These are phyloP conservation scores for Pseudochirops corinnae DNA, from an alignment of 2,797 vertebrate genomes.

Conservation along the genomic window DNA sequence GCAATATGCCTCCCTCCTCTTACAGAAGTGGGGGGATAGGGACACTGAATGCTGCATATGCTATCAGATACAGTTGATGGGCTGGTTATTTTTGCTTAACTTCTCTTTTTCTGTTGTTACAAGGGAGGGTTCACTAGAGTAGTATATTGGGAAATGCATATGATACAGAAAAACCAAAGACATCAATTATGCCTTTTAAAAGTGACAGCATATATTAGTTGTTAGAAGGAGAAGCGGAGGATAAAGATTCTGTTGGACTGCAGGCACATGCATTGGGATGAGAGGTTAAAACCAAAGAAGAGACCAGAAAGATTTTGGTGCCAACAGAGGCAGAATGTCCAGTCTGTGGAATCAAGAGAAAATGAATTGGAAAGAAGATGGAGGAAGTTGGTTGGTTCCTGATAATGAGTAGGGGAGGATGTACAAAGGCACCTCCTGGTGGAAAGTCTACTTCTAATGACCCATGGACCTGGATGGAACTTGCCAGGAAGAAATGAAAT, in stretches of 20 bases:
- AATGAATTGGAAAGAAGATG: conserved; percentile 17
- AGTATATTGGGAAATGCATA: not conserved
- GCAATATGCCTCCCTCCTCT: not conserved
- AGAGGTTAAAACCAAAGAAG: not conserved
- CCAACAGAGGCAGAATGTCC: conserved; percentile 8
- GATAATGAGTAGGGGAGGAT: conserved; percentile 54
- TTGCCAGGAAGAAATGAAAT: conserved; percentile 52
- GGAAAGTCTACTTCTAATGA: conserved; percentile 61
- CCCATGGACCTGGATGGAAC: conserved; percentile 54
- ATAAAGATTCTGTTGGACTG: not conserved
- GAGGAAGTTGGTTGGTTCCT: not conserved
- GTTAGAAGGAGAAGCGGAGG: not conserved
- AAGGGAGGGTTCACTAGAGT: not conserved
- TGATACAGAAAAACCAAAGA: not conserved
- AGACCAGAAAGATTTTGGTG: not conserved
- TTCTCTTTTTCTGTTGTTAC: not conserved
- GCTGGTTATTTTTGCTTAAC: not conserved
- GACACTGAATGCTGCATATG: not conserved
- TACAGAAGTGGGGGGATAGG: not conserved
- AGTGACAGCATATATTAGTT: not conserved
- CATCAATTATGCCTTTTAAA: not conserved
- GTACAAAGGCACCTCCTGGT: conserved; percentile 31
- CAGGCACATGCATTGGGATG: not conserved
- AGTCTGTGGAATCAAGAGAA: conserved; percentile 21
- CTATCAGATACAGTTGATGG: not conserved